Conservation (phyloP, 2,113 vertebrate species). For the Cyphomyrus discorhynchus region DNA sequence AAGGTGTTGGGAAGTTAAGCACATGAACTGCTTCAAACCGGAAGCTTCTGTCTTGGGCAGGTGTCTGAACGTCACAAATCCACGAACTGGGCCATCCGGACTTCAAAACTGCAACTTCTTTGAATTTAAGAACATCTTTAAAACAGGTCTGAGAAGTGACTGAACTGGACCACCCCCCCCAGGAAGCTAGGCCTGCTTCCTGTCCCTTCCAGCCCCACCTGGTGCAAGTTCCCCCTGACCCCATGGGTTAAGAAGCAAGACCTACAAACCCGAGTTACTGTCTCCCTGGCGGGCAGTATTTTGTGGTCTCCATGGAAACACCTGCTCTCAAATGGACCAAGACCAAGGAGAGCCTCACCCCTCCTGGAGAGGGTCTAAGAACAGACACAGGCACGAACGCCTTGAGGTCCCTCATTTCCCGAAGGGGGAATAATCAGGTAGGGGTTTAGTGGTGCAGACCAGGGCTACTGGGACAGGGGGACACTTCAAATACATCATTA, state of each 20-base stretch:
- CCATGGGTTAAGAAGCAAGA: background rate
- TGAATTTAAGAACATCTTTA: background rate
- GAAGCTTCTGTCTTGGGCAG: background rate
- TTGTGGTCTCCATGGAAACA: background rate
- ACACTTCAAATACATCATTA: slow-evolving; percentile 18
- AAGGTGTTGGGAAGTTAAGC: background rate
- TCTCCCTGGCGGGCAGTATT: background rate
- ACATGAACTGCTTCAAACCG: background rate
- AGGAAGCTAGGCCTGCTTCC: background rate
- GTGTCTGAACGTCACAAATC: background rate
- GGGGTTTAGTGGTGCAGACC: background rate
- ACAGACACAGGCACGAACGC: background rate
- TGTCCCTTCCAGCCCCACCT: background rate
- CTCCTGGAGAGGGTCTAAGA: background rate
- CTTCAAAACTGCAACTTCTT: background rate
- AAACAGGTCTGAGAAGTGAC: background rate
- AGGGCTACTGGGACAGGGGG: background rate
- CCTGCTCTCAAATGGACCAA: background rate
- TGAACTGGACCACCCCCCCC: background rate
- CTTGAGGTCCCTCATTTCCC: background rate
- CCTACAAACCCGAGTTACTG: background rate
- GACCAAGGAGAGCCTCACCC: background rate
- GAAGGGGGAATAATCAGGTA: background rate
- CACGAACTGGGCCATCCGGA: background rate
- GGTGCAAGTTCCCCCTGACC: background rate